Percentiles rank a stretch among this genome's conserved stretches.
phyloP scores from a whole-genome alignment of 1,140 invertebrate genomes.

The Glomeris maerens region DNA sequence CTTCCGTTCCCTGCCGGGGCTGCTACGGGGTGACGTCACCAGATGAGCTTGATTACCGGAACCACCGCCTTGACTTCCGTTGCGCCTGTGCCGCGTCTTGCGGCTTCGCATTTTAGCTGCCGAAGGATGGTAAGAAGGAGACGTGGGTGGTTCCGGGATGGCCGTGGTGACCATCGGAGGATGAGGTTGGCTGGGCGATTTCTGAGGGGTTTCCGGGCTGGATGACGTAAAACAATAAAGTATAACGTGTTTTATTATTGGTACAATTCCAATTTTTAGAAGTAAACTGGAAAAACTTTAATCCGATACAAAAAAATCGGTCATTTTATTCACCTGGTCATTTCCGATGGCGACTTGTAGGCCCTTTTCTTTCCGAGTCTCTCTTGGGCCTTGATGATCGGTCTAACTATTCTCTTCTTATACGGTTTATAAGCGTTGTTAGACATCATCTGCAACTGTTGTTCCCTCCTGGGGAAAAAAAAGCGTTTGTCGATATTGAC shows the following conservation, averaged over 20 bases:
- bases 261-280: too few relatives aligned
- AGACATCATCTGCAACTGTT: conserved; percentile 32
- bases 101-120: conserved; percentile 25
- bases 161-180: conserved; percentile 7
- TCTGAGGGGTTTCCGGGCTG: conserved; percentile 10
- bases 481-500: too few relatives aligned
- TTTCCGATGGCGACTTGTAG: conserved; percentile 13
- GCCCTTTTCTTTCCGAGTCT: conserved; percentile 34
- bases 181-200: not conserved
- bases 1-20: conserved; percentile 17
- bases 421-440: conserved; percentile 33
- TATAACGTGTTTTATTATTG: too few relatives aligned
- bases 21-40: conserved; percentile 6
- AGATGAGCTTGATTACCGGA: conserved; percentile 9
- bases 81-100: conserved; percentile 26
- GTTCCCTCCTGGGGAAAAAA: conserved; percentile 36
- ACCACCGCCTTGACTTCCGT: conserved; percentile 25
- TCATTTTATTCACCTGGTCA: conserved; percentile 14
- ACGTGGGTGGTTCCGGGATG: conserved; percentile 9
- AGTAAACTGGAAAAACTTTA: too few relatives aligned
- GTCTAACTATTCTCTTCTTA: conserved; percentile 44
- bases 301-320: conserved; percentile 8
- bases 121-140: conserved; percentile 23
- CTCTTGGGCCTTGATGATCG: conserved; percentile 44
- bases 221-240: too few relatives aligned